phyloP scores from a whole-genome alignment of 2,797 vertebrate genomes.

The Chelonia mydas region DNA sequence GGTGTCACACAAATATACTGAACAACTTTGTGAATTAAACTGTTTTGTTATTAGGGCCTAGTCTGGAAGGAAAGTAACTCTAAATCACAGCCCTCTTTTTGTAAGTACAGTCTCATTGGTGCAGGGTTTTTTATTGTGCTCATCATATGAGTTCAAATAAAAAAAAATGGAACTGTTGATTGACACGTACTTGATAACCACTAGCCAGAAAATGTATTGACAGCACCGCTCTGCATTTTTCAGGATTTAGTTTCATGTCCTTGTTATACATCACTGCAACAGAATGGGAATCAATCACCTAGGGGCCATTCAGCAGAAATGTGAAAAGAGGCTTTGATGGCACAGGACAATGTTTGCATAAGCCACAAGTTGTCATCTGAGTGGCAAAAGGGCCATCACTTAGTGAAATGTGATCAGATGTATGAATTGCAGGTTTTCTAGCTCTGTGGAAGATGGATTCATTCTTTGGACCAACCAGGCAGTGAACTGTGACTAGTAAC shows the following conservation, averaged over 20 bases:
- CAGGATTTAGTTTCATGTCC: neutral
- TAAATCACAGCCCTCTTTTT: neutral
- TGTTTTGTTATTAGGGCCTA: neutral
- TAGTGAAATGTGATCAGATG: slow-evolving; percentile 42
- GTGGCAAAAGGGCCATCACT: slow-evolving; percentile 2
- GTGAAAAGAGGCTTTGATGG: slow-evolving; percentile 28
- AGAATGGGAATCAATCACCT: slow-evolving; percentile 5
- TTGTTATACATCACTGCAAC: neutral
- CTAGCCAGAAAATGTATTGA: neutral
- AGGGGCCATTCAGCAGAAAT: neutral
- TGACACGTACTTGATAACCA: neutral
- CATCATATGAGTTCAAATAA: neutral
- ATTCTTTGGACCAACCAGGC: neutral
- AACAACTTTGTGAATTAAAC: neutral
- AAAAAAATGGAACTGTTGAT: neutral
- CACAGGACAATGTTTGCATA: neutral
- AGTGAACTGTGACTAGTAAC: neutral
- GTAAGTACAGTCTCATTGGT: neutral
- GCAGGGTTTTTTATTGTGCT: neutral
- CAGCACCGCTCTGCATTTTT: neutral
- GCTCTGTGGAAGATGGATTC: neutral
- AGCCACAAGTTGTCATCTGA: slow-evolving; percentile 32
- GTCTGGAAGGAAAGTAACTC: neutral
- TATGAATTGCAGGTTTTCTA: slow-evolving; percentile 28
- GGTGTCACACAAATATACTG: neutral